Evolutionary conservation across 64 coral and sea anemone genomes (phyloP), one percentile per base, ranked within the genome.

Genomic region (Acropora tenuis): DNA sequence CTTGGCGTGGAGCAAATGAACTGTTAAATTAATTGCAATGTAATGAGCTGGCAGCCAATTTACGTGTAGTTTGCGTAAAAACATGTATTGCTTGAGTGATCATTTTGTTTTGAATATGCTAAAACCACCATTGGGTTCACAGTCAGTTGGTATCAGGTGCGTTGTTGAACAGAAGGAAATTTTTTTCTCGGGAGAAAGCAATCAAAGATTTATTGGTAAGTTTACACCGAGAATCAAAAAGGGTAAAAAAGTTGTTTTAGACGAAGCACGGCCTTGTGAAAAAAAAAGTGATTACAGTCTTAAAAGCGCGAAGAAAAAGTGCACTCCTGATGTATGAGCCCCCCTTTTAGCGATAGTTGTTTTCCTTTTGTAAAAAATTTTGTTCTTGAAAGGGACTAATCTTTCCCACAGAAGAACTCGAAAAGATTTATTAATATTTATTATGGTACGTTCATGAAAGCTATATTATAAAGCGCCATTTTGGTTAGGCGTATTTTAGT

Each of bases 11-110:
- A 72, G 82, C 45, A 63, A 85, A 85, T 85, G 82, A 49, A 18
- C 65, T 48, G 68, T 85, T 45, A 71, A 71, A 49, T 6, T 85
- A 85, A 85, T 85, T 85, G 82, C 43, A 85, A 85, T 71, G 12
- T 85, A 85, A 85, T 85, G 65, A 85, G 82, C 16, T 85, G 17
- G 82, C 82, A 18, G 65, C 82, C 63, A 85, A 85, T 63, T 83
- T 85, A 48, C 46, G 66, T 47, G 44, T 46, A 85, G 4, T 20
- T 68, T 47, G 82, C 82, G 59, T 43, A 71, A 55, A 71, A 83
- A 18, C 30, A 7, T 17, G 43, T 85, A 85, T 85, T 85, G 82
- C 8, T 15, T 71, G 43, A 71, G 12, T 48, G 46, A 8, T 55
- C 10, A 55, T 15, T 42, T 20, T 85, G 82, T 85, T 85, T 83